Evolutionary conservation across 2,797 vertebrate genomes (phyloP).

Genomic region (Lepus oiostolus): DNA sequence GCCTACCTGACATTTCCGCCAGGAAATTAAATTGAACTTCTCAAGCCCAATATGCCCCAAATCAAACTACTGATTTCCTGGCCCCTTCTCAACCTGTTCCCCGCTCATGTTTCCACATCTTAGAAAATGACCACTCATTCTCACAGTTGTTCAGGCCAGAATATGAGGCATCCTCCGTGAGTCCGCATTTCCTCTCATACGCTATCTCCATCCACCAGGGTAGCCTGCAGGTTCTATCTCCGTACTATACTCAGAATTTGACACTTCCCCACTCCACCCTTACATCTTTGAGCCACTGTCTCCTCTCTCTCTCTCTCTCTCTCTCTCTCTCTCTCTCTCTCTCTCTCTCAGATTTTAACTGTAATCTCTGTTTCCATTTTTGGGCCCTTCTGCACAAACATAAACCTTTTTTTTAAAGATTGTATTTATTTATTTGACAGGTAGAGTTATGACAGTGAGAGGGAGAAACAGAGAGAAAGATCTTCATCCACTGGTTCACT

Average conservation of each 20-base stretch:
- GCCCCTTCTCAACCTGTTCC: not conserved
- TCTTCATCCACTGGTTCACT: no score
- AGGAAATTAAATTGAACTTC: not conserved
- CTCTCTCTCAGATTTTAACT: no score
- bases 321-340: no score
- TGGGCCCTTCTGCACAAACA: not conserved
- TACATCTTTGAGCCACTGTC: rapidly evolving
- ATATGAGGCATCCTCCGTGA: not conserved
- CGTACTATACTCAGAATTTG: no score
- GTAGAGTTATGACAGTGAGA: no score
- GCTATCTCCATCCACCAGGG: not conserved
- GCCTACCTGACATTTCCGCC: not conserved
- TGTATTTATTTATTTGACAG: no score
- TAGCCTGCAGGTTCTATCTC: not conserved
- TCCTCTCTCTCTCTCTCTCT: not conserved
- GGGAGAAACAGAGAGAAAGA: no score
- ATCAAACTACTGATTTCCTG: not conserved
- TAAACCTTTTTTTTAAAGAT: not conserved
- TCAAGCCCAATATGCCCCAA: not conserved
- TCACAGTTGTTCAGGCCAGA: not conserved
- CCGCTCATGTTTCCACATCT: not conserved
- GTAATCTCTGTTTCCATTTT: not conserved
- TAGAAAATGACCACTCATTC: not conserved
- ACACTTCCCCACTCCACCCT: rapidly evolving
- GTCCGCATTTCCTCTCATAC: not conserved